Conservation (phyloP, 2,113 vertebrate genomes). For the Podarcis cretensis region DNA sequence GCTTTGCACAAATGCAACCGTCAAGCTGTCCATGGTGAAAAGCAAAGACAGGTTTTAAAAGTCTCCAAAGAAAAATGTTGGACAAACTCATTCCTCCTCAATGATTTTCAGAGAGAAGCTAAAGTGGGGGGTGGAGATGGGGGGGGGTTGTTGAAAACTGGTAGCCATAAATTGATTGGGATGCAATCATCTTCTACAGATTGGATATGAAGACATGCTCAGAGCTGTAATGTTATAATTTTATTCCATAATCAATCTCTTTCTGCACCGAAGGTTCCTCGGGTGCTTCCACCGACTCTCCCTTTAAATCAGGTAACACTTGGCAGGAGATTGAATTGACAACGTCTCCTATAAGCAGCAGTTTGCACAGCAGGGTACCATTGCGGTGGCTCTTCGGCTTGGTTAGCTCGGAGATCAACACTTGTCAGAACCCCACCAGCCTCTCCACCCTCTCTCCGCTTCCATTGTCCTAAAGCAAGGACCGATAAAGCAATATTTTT, state of each 20-base stretch:
- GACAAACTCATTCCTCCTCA: not conserved
- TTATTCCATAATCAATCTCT: conserved; percentile 6
- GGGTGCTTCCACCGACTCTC: not conserved
- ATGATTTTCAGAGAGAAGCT: not conserved
- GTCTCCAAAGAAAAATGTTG: not conserved
- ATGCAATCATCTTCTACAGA: conserved; percentile 34
- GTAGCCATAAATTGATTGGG: conserved; percentile 4
- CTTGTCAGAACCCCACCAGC: not conserved
- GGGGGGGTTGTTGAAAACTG: not conserved
- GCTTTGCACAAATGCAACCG: not conserved
- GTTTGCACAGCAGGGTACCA: conserved; percentile 5
- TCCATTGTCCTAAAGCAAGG: not conserved
- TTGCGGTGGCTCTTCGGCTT: not conserved
- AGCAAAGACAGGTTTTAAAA: not conserved
- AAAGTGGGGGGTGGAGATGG: no score
- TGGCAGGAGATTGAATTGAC: conserved; percentile 37
- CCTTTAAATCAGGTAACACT: conserved; percentile 29
- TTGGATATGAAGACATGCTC: conserved; percentile 29
- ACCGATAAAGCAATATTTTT: conserved; percentile 51
- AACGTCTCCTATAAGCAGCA: conserved; percentile 2
- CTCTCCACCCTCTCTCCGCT: not conserved
- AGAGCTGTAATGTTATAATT: conserved; percentile 21
- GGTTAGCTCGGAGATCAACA: not conserved
- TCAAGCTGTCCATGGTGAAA: no score
- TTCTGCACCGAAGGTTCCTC: conserved; percentile 10